Evolutionary conservation across 2,797 vertebrate species (phyloP).

Genomic region (Staurois parvus): DNA sequence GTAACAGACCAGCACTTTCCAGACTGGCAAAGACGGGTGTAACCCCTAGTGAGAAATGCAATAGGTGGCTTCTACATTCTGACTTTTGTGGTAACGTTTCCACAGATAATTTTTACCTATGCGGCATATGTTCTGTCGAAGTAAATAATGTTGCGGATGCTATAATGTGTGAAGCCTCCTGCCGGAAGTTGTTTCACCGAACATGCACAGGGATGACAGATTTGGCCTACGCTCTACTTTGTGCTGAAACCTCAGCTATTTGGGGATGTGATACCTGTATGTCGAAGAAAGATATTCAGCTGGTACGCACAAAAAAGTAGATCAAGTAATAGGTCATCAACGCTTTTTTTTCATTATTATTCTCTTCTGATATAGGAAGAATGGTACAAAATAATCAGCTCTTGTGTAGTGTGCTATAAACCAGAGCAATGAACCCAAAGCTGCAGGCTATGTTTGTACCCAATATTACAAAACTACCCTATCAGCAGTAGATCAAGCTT

Average conservation of each 20-base stretch:
- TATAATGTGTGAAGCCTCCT: constrained; percentile 85
- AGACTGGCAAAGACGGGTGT: constrained; percentile 68
- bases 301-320: constrained; percentile 76
- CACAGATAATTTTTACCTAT: constrained; percentile 78
- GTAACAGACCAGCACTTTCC: constrained; percentile 74
- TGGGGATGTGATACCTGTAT: constrained; percentile 88
- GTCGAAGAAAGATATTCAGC: constrained; percentile 80
- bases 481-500: background rate
- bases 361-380: background rate
- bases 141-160: constrained; percentile 86
- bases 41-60: constrained; percentile 73
- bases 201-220: constrained; percentile 87
- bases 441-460: background rate
- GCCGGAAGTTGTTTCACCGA: constrained; percentile 87
- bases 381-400: background rate
- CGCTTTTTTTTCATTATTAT: background rate
- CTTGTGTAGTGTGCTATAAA: background rate
- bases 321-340: background rate
- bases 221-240: constrained; percentile 83
- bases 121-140: constrained; percentile 83
- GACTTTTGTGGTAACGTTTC: constrained; percentile 71
- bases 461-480: background rate
- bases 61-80: constrained; percentile 72
- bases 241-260: constrained; percentile 80
- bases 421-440: background rate